Base-by-base conservation (phyloP, 53 echinoderm and acorn worm genomes). In the Paracentrotus lividus region DNA sequence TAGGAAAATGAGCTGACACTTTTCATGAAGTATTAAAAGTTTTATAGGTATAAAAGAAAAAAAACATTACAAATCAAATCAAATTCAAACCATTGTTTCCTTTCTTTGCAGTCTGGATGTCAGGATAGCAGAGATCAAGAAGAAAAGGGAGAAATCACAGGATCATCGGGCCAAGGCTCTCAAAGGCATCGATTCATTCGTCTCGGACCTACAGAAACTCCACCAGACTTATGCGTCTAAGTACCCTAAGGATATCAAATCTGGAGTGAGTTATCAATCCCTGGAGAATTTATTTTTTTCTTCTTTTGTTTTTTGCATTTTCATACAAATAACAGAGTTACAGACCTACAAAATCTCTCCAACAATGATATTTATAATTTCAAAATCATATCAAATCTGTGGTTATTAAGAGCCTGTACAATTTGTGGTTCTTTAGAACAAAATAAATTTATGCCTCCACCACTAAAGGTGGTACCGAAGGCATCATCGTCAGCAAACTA, bases 91-190 rank as follows among this genome's bases (percentile, higher is more conserved):
- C n/a, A n/a, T n/a, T n/a, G n/a, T n/a, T n/a, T n/a, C n/a, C n/a
- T n/a, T n/a, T n/a, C n/a, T n/a, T n/a, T n/a, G n/a, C 78, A 84
- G 92, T 10, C 92, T 92, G 34, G 90, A 90, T 32, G 33, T 51
- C 12, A 61, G 36, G 90, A 90, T 90, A 42, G 90, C 90, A 64
- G 64, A 42, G 59, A 0, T 49, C 13, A 90, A 65, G 90, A 90
- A 90, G 66, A 8, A 65, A 45, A 9, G 26, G 2, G 45, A 42
- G 44, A 45, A 65, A 24, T 43, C 64, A 1, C 24, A n/a, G 42
- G 66, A 65, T 24, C 23, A n/a, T 18, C 8, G 3, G 42, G 38
- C 44, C 8, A 42, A 90, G 90, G 27, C 64, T 4, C 64, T 64
- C 9, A 26, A 64, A 40, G 51, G 29, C 2, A 65, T 65, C 16